phyloP scores from a whole-genome alignment of 2,888 invertebrate species.

The Rhodophaea formosa region DNA sequence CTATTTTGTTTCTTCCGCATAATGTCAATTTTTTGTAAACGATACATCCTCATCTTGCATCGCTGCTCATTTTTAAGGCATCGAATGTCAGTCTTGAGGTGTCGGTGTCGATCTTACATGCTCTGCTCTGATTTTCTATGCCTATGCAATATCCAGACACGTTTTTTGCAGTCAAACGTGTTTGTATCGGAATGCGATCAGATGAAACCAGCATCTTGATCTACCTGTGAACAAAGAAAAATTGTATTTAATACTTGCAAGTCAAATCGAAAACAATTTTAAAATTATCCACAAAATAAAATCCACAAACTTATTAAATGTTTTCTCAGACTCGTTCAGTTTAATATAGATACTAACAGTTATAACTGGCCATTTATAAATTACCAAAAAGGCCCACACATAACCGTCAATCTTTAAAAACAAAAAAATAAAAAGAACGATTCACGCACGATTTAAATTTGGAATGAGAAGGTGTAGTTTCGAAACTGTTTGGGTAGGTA shows the following conservation, averaged over 20 bases:
- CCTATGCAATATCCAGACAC: conserved; percentile 23
- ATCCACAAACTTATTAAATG: background rate
- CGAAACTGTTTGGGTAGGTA: conserved; percentile 53
- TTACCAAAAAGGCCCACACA: conserved; percentile 6
- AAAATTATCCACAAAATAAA: too few relatives aligned
- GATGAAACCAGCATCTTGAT: conserved; percentile 63
- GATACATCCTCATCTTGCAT: conserved; percentile 57
- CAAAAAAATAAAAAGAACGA: conserved; percentile 26
- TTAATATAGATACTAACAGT: background rate
- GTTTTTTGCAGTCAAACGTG: conserved; percentile 32
- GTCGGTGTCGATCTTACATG: conserved; percentile 41
- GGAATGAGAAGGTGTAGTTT: conserved; percentile 50
- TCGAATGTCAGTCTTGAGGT: conserved; percentile 61
- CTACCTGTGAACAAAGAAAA: conserved; percentile 57
- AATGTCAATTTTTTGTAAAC: conserved; percentile 49
- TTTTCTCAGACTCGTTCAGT: conserved; percentile 11
- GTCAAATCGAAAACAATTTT: too few relatives aligned
- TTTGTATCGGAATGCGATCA: conserved; percentile 37
- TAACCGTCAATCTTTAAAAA: conserved; percentile 20
- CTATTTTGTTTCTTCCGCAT: conserved; percentile 47
- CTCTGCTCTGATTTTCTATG: conserved; percentile 31
- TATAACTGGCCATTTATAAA: conserved; percentile 3
- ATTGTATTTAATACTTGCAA: conserved; percentile 15
- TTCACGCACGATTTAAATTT: conserved; percentile 42
- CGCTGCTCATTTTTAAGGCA: conserved; percentile 65